Base-by-base conservation (phyloP, 2,888 invertebrate genomes). In the Cerceris ruficornis region DNA sequence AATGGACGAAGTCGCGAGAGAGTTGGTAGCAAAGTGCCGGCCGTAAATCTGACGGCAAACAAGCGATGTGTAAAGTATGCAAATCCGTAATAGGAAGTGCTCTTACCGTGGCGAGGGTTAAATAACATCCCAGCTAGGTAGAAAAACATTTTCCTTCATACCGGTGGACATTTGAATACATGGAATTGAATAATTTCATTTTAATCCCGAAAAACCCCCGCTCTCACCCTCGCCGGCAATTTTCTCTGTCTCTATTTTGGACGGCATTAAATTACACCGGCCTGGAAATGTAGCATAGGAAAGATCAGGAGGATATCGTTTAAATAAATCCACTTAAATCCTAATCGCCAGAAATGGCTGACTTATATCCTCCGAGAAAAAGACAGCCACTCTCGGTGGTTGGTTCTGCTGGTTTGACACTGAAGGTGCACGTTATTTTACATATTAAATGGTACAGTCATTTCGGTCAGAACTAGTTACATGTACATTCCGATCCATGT, bases 51-150 rank as follows among this genome's bases (percentile, higher is more conserved):
- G 77, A 66, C 72, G 49, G 69, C 69, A 64, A 78, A 73, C 73
- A 66, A 72, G 82, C 75, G 77, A 75, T 64, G 72, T 67, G 68
- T 79, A 74, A 82, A 82, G 69, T 82, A 77, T 81, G 81, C 77
- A 80, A 84, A 77, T 86, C 69, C 68, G 73, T 81, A 84, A 86
- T 75, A 81, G 81, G 72, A 81, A 83, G 75, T 76, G 68, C 59
- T 52, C 60, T 64, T 65, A 69, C 15, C 14, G 14, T 50, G 28
- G 71, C 60, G 41, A 69, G 74, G 65, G 76, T 83, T 84, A 84
- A 84, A 77, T 83, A 83, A 78, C 69, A 82, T 55, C 58, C 50
- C 66, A 15, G 6, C 57, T 13, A n/a, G 13, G 42, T 79, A 68
- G 72, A 79, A 82, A 83, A 82, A 84, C 74, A 84, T 74, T 75